Conservation (phyloP, 2,113 vertebrate species). For the Eurypyga helias region DNA sequence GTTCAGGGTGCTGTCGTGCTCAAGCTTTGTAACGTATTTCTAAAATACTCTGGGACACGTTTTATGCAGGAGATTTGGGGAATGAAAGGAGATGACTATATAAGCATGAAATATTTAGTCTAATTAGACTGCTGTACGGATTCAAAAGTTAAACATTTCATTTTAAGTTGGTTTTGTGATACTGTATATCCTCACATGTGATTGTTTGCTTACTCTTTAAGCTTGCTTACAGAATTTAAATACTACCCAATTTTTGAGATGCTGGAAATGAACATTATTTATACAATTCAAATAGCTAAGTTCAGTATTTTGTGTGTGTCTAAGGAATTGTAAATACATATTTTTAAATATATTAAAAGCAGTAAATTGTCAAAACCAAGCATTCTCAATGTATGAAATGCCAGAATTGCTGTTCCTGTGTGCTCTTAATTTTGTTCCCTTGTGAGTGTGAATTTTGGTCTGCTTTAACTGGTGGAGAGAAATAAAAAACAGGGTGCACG, state of each 20-base stretch:
- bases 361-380: not conserved
- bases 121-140: not conserved
- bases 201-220: not conserved
- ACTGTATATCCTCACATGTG: not conserved
- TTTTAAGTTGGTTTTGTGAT: not conserved
- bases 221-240: not conserved
- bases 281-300: not conserved
- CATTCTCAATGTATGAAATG: not conserved
- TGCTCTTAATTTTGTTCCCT: not conserved
- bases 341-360: not conserved
- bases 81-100: not conserved
- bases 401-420: not conserved
- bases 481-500: not conserved
- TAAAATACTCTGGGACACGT: not conserved
- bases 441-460: not conserved
- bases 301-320: not conserved
- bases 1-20: not conserved
- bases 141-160: not conserved
- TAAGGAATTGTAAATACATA: not conserved
- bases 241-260: not conserved
- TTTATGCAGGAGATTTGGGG: not conserved
- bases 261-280: not conserved
- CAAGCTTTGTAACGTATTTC: not conserved
- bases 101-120: not conserved
- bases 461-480: not conserved